Base-by-base conservation (phyloP, 1,140 invertebrate species). In the Telenomus remus region DNA sequence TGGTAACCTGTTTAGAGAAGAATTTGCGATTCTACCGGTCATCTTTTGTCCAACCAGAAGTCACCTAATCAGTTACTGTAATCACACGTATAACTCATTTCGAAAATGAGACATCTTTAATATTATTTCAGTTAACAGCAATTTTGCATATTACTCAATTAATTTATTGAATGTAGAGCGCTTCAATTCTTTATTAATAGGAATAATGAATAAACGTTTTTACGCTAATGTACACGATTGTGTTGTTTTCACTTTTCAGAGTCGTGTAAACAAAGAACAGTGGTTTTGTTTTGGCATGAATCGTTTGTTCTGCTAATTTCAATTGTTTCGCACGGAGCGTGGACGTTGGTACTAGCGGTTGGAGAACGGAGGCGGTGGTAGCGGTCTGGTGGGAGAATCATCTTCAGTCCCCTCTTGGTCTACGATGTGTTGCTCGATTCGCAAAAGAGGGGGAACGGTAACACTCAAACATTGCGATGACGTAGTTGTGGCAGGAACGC, bases 401-500 rank as follows among this genome's bases (percentile, higher is more conserved):
- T 48, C 66, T 59, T 50, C 55, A 33, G 54, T 56, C 50, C 66
- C 47, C 54, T 48, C 66, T 51, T 53, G 51, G 39, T 47, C 55
- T 59, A 43, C 47, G 51, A 60, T 44, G 44, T 56, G 55, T 76
- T 71, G 19, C 15, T 43, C 39, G 35, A 9, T n/a, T 19, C 46
- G 42, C 43, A 12, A 55, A 73, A 75, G 86, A 84, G 84, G 85
- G 86, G 84, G 83, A 86, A 86, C 81, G 71, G 83, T 80, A 84
- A 82, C 82, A 86, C 81, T 85, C 83, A 86, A 86, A 86, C 82
- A 85, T 83, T 81, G 74, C 80, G 80, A 84, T 87, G 86, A 87
- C 84, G 84, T 86, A 87, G 84, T 83, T 79, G 57, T 78, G 83
- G 83, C 80, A 84, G 82, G 81, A 85, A 84, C 84, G 83, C 83